phyloP scores from a whole-genome alignment of 2,888 invertebrate species.

The Euplexia lucipara region DNA sequence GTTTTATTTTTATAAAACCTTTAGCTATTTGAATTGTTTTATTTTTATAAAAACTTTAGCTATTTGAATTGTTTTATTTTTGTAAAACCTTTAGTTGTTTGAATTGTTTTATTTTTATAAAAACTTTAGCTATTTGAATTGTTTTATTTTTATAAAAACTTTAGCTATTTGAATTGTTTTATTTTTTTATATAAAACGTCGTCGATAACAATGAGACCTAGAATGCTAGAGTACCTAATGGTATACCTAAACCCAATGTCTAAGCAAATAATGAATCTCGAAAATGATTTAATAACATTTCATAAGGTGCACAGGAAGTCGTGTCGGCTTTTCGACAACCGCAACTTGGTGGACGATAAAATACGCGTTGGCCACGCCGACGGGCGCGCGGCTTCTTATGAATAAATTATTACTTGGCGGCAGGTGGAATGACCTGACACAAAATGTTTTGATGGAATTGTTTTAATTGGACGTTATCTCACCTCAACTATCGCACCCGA shows the following conservation, averaged over 20 bases:
- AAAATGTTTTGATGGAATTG: conserved; percentile 91
- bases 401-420: conserved; percentile 87
- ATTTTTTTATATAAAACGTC: too few species aligned
- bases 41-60: too few species aligned
- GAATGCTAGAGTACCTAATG: neutral
- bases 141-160: too few species aligned
- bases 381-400: conserved; percentile 82
- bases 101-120: too few species aligned
- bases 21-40: too few species aligned
- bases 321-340: conserved; percentile 59
- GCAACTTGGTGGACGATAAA: conserved; percentile 58
- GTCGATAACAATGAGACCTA: too few species aligned
- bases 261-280: conserved; percentile 3
- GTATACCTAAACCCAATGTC: conserved; percentile 10
- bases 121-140: too few species aligned
- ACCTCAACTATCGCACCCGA: conserved; percentile 81
- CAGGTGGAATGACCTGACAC: conserved; percentile 91
- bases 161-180: too few species aligned
- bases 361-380: conserved; percentile 67
- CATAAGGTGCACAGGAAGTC: conserved; percentile 56
- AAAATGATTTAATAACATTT: conserved; percentile 33
- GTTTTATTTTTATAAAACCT: too few species aligned
- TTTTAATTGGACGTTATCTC: conserved; percentile 90
- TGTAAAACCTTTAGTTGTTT: too few species aligned
- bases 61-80: too few species aligned